These are phyloP conservation scores for Nymphicus hollandicus DNA, from an alignment of 2,113 vertebrate genomes.

Conservation along the genomic window DNA sequence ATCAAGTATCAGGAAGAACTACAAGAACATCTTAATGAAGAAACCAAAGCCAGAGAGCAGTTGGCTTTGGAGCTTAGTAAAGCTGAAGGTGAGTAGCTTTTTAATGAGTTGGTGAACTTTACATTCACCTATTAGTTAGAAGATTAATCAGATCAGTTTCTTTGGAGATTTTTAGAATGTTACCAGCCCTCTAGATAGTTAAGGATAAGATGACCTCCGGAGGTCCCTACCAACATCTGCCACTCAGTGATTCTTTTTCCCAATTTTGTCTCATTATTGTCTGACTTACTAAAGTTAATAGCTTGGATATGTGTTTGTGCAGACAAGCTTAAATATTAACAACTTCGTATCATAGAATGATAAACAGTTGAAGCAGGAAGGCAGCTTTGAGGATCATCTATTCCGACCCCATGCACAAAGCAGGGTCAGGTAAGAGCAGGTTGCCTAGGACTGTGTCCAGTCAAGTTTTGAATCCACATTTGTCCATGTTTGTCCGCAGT, in stretches of 20 bases:
- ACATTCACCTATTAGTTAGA: neutral
- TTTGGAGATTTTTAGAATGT: neutral
- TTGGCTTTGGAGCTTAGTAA: conserved; percentile 90
- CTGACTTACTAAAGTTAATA: neutral
- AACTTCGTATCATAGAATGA: neutral
- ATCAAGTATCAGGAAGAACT: conserved; percentile 89
- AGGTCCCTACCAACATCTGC: neutral
- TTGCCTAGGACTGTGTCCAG: neutral
- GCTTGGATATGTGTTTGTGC: neutral
- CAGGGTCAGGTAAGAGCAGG: neutral
- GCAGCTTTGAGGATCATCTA: neutral
- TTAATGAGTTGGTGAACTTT: neutral
- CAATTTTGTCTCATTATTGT: neutral
- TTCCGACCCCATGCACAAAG: neutral
- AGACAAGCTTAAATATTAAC: neutral
- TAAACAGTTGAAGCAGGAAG: neutral
- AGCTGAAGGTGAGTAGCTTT: conserved; percentile 83
- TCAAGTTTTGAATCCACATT: neutral
- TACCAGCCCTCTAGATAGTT: neutral
- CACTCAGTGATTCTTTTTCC: neutral
- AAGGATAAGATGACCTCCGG: neutral
- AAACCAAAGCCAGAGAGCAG: conserved; percentile 84
- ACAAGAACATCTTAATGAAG: conserved; percentile 85
- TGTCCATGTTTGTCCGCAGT: neutral
- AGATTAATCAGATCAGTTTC: neutral